Evolutionary conservation across 2,888 invertebrate species (phyloP).

Genomic region (Peribatodes rhomboidaria): DNA sequence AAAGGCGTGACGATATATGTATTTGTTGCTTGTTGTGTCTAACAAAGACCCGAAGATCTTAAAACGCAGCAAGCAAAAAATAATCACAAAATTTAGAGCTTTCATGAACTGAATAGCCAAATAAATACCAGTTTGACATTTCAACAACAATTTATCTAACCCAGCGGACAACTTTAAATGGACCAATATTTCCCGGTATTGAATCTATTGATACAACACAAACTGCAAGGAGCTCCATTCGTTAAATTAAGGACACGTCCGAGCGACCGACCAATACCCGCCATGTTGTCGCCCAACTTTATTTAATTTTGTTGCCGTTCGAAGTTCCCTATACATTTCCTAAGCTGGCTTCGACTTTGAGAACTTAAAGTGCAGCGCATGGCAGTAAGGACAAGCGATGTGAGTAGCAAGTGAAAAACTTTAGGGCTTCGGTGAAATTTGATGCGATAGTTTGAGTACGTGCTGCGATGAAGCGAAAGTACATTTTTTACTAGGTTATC

Average conservation of each 20-base stretch:
- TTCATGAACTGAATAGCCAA: too few relatives aligned
- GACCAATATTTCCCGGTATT: constrained; percentile 4
- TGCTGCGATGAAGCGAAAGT: too few relatives aligned
- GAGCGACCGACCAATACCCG: constrained; percentile 35
- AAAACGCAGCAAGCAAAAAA: too few relatives aligned
- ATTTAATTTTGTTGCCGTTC: constrained; percentile 32
- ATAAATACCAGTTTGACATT: too few relatives aligned
- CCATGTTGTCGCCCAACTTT: constrained; percentile 44
- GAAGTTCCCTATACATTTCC: constrained; percentile 36
- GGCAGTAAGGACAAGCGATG: constrained; percentile 7
- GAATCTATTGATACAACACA: constrained; percentile 5
- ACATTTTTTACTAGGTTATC: too few relatives aligned
- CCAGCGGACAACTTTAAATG: not conserved
- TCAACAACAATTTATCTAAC: not conserved
- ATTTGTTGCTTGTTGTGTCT: too few relatives aligned
- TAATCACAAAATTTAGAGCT: too few relatives aligned
- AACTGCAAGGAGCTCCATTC: constrained; percentile 16
- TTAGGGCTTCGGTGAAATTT: not conserved
- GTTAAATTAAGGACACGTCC: constrained; percentile 31
- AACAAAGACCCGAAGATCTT: too few relatives aligned
- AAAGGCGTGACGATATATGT: too few relatives aligned
- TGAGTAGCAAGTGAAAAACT: not conserved
- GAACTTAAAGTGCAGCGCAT: constrained; percentile 10
- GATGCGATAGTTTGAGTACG: too few relatives aligned
- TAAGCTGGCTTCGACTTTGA: constrained; percentile 34